Evolutionary conservation across 2,797 vertebrate species (phyloP), one percentile per base, ranked within the genome.

Genomic region (Muscicapa striata): DNA sequence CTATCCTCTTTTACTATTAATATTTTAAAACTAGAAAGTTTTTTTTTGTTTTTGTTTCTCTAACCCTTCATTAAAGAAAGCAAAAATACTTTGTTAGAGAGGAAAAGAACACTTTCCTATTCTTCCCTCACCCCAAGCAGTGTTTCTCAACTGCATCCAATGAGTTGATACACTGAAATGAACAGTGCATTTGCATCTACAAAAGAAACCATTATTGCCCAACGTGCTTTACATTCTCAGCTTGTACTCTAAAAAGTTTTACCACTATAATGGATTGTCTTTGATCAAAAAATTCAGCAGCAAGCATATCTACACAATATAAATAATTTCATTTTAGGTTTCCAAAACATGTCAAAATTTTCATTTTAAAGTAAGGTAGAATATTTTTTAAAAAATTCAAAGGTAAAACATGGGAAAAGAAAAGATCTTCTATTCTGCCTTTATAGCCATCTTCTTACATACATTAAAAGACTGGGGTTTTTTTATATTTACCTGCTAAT

Each of bases 401-500:
- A 90, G 69, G 13, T n/a, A 52, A 66, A 74, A 67, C 38, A 62
- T 41, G n/a, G 11, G 23, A 22, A 67, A 73, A 68, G 15, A 32
- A 59, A 78, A 70, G 29, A 24, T 10, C 7, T 58, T 61, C 52
- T 86, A 40, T 63, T 83, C 24, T 68, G 20, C 10, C 41, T 82
- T 79, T 36, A 59, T 0, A 84, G 41, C 4, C 30, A 46, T 36
- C 32, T 73, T 70, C 45, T 86, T 55, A 69, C 3, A n/a, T 8
- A 58, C 3, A 11, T 52, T 72, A 48, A 45, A 90, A 52, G 43
- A 66, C 18, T 41, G 6, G 38, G 6, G 34, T 63, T 85, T 70
- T 93, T 75, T 67, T 72, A 58, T 41, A 58, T 75, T 90, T 69
- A 86, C 21, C 21, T 77, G 34, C 40, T 80, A 19, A 80, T 92